Conservation (phyloP, 1,140 invertebrate species). For the Drosophila sp. region DNA sequence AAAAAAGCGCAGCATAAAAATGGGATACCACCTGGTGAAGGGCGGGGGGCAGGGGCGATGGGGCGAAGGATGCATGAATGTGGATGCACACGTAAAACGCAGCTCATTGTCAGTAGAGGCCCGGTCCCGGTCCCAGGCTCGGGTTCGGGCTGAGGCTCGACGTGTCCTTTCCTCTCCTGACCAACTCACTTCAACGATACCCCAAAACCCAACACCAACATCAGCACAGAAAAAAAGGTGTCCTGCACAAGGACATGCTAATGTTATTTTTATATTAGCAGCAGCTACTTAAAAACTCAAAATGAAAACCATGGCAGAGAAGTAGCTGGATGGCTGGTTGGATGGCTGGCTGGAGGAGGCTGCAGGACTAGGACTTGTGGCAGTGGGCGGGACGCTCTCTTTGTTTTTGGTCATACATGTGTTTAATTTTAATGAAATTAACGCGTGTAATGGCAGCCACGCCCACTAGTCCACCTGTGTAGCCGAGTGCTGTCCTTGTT, state of each 20-base stretch:
- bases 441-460: constrained; percentile 73
- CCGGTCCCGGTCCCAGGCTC: constrained; percentile 1
- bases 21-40: not conserved
- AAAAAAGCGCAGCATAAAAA: constrained; percentile 58
- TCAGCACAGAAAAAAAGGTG: constrained; percentile 49
- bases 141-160: not conserved
- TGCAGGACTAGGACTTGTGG: no score
- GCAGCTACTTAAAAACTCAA: constrained; percentile 49
- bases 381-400: constrained; percentile 36
- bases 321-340: not conserved
- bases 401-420: constrained; percentile 78
- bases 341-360: not conserved
- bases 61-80: constrained; percentile 33
- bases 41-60: not conserved
- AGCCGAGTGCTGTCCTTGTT: constrained; percentile 45
- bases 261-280: constrained; percentile 80
- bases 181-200: constrained; percentile 26
- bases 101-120: constrained; percentile 63
- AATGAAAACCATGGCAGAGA: constrained; percentile 23
- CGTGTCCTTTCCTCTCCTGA: constrained; percentile 32
- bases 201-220: constrained; percentile 15
- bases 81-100: constrained; percentile 72
- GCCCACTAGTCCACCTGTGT: constrained; percentile 21
- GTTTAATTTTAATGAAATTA: constrained; percentile 82
- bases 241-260: constrained; percentile 72